phyloP scores from a whole-genome alignment of 2,888 invertebrate genomes.

The Acrocera orbiculus region DNA sequence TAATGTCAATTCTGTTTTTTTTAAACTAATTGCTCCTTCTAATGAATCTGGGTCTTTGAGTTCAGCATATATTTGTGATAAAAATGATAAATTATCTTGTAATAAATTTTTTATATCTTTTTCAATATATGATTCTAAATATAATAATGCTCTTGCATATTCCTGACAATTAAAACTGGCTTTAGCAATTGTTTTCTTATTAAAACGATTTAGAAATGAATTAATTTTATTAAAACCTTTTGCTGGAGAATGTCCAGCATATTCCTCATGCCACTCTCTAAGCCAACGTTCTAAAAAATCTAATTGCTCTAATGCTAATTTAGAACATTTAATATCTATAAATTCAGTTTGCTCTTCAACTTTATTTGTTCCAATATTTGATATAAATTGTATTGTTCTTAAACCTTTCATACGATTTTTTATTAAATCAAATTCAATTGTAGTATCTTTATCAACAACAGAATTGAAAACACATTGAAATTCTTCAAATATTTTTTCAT shows the following conservation, averaged over 20 bases:
- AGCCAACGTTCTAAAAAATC: slow-evolving; percentile 64
- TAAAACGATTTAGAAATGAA: slow-evolving; percentile 33
- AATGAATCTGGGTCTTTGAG: slow-evolving; percentile 85
- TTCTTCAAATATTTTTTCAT: slow-evolving; percentile 36
- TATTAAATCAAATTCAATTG: slow-evolving; percentile 3
- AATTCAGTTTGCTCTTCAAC: slow-evolving; percentile 17
- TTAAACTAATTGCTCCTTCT: slow-evolving; percentile 57
- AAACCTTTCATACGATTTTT: slow-evolving; percentile 6
- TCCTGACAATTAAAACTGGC: slow-evolving; percentile 61
- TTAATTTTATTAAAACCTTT: slow-evolving; percentile 17
- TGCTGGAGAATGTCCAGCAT: slow-evolving; percentile 6
- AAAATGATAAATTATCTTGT: slow-evolving; percentile 42
- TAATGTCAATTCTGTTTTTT: slow-evolving; percentile 56
- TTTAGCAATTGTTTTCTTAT: slow-evolving; percentile 48
- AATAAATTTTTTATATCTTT: slow-evolving; percentile 34
- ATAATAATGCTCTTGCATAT: slow-evolving; percentile 55
- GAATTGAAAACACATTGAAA: slow-evolving; percentile 33
- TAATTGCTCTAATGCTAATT: slow-evolving; percentile 50
- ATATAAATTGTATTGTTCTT: slow-evolving; percentile 6
- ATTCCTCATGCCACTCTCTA: slow-evolving; percentile 34
- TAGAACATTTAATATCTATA: slow-evolving; percentile 41
- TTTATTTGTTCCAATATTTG: slow-evolving; percentile 13
- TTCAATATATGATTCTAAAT: slow-evolving; percentile 53
- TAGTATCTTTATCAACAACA: slow-evolving; percentile 4
- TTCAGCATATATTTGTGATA: slow-evolving; percentile 68